Evolutionary conservation across 2,888 invertebrate genomes (phyloP).

Genomic region (Papilio demoleus): DNA sequence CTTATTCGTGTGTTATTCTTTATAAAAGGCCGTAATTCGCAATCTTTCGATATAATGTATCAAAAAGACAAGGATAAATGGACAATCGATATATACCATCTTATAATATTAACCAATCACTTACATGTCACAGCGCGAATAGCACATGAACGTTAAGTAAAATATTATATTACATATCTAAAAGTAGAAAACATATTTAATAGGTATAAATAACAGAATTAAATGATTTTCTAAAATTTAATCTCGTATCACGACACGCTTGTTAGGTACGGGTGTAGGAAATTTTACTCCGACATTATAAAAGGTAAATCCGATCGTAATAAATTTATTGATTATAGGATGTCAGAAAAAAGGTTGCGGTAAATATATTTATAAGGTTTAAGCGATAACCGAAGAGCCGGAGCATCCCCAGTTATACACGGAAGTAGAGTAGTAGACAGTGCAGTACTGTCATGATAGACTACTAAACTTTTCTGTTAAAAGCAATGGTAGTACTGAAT

Average conservation of each 20-base stretch:
- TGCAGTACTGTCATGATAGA: not conserved
- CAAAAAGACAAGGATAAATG: slow-evolving; percentile 23
- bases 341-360: slow-evolving; percentile 11
- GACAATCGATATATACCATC: slow-evolving; percentile 21
- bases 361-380: slow-evolving; percentile 43
- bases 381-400: slow-evolving; percentile 39
- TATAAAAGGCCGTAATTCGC: slow-evolving; percentile 9
- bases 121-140: slow-evolving; percentile 5
- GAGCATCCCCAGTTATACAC: slow-evolving; percentile 26
- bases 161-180: not conserved
- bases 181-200: not conserved
- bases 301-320: slow-evolving; percentile 45
- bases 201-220: not conserved
- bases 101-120: slow-evolving; percentile 8
- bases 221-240: not conserved
- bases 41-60: slow-evolving; percentile 16
- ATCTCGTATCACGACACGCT: not conserved
- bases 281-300: slow-evolving; percentile 9
- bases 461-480: not conserved
- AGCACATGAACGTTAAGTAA: not conserved
- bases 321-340: slow-evolving; percentile 47
- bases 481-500: not conserved
- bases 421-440: not conserved
- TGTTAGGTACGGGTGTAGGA: not conserved
- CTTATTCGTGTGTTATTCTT: not conserved